Evolutionary conservation across 2,888 invertebrate genomes (phyloP), one percentile per base, ranked within the genome.

Genomic region (Fragum fragum): DNA sequence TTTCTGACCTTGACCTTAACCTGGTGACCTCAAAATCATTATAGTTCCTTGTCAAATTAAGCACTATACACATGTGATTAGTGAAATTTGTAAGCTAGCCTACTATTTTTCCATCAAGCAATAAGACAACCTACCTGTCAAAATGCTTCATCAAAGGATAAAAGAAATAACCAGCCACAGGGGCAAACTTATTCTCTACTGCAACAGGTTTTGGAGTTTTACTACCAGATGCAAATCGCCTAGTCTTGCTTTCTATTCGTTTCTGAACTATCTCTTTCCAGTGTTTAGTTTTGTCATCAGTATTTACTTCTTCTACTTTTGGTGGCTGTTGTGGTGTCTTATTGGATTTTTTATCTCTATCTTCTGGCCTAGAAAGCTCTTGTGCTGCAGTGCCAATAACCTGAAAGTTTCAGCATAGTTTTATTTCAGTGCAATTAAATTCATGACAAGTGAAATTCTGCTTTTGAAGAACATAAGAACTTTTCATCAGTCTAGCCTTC

Each of bases 121-220:
- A n/a, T n/a, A n/a, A n/a, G n/a, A n/a, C n/a, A 21, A 53, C 66
- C 26, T 73, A 93, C 93, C 90, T 90, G 86, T 93, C 93, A 90
- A 90, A 92, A 72, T 90, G 85, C 52, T 81, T 86, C 88, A 94
- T 86, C 26, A 94, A 86, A 0, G 98, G 97, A 92, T 97, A 98
- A 95, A 98, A 98, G 93, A 98, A 98, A 63, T 96, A 96, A 0
- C 97, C 97, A 0, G 97, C 97, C 0, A 97, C 96, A 0, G 96
- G 94, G 0, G 97, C 96, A 93, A 98, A 98, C 70, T 95, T 95
- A 94, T 98, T 98, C 47, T 83, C 79, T 7, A 83, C 81, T n/a
- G 87, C 79, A 14, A 66, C 95, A 92, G 83, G 95, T 95, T 89
- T 94, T 77, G 86, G 94, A 90, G 81, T 94, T 94, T 23, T 94